phyloP scores from a whole-genome alignment of 1,140 invertebrate species.

The Drosophila saltans region DNA sequence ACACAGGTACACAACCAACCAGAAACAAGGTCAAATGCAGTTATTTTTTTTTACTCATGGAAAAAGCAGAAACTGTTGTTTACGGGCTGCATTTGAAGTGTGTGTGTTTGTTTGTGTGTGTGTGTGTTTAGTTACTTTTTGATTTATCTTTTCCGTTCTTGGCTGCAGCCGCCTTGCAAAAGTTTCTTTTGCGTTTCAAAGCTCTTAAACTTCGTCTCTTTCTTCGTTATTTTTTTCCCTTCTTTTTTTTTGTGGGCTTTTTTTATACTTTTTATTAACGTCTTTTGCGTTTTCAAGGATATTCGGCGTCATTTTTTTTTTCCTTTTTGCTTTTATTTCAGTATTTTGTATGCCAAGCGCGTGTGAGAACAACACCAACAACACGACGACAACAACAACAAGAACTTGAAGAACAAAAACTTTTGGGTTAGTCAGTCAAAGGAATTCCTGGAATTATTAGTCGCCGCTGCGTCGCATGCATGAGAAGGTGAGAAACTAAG shows the following conservation, averaged over 20 bases:
- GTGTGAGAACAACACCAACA: constrained; percentile 63
- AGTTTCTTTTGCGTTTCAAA: constrained; percentile 42
- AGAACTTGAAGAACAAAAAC: constrained; percentile 16
- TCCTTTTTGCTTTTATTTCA: constrained; percentile 14
- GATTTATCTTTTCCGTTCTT: constrained; percentile 79
- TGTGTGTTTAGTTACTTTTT: constrained; percentile 72
- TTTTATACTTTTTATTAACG: constrained; percentile 55
- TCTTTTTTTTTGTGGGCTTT: constrained; percentile 11
- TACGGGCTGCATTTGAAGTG: constrained; percentile 26
- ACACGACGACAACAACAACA: constrained; percentile 19
- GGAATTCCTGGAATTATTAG: constrained; percentile 75
- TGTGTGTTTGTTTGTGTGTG: constrained; percentile 41
- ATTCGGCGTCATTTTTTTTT: constrained; percentile 64
- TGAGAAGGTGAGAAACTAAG: constrained; percentile 64
- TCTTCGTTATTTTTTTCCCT: constrained; percentile 31
- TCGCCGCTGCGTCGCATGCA: constrained; percentile 34
- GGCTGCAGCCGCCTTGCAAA: constrained; percentile 36
- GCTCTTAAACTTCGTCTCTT: constrained; percentile 30
- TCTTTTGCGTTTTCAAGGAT: constrained; percentile 75
- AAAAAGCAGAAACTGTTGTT: constrained; percentile 13
- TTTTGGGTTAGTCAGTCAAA: constrained; percentile 77
- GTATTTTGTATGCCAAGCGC: constrained; percentile 62
- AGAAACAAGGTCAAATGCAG: constrained; percentile 82
- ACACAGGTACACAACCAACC: constrained; percentile 30
- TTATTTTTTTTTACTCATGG: constrained; percentile 65